These are phyloP conservation scores for Pluvialis apricaria DNA, from an alignment of 2,113 vertebrate genomes.

Conservation along the genomic window DNA sequence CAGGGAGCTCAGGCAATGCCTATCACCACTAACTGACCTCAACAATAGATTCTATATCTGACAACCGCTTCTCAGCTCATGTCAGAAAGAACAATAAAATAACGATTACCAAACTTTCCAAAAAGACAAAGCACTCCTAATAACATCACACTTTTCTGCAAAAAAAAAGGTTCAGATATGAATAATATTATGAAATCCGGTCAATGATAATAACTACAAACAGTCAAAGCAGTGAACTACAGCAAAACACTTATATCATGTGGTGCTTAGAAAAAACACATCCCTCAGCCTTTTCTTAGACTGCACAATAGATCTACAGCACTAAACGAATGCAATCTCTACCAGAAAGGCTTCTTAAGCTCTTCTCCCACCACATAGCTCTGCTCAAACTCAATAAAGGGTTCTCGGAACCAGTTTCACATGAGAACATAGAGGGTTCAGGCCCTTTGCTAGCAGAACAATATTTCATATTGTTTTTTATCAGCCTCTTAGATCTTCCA, in stretches of 20 bases:
- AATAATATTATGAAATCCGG: background rate
- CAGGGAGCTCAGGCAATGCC: background rate
- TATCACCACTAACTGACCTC: background rate
- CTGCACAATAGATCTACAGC: background rate
- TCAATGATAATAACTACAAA: background rate
- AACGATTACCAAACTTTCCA: background rate
- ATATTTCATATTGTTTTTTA: background rate
- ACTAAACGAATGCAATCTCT: background rate
- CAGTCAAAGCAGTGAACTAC: background rate
- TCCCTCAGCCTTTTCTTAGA: background rate
- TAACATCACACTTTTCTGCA: background rate
- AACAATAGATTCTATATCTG: background rate
- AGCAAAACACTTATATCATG: rapidly evolving
- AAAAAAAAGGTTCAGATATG: background rate
- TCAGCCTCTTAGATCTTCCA: background rate
- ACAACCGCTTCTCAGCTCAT: background rate
- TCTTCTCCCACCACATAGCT: background rate
- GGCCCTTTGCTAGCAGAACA: background rate
- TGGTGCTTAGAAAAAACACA: background rate
- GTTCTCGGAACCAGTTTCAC: background rate
- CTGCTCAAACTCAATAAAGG: background rate
- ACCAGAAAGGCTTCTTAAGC: background rate
- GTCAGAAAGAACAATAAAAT: background rate
- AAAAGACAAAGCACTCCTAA: rapidly evolving
- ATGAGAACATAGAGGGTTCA: background rate